Evolutionary conservation across 2,797 vertebrate genomes (phyloP), one percentile per base, ranked within the genome.

Genomic region (Periophthalmus magnuspinnatus): DNA sequence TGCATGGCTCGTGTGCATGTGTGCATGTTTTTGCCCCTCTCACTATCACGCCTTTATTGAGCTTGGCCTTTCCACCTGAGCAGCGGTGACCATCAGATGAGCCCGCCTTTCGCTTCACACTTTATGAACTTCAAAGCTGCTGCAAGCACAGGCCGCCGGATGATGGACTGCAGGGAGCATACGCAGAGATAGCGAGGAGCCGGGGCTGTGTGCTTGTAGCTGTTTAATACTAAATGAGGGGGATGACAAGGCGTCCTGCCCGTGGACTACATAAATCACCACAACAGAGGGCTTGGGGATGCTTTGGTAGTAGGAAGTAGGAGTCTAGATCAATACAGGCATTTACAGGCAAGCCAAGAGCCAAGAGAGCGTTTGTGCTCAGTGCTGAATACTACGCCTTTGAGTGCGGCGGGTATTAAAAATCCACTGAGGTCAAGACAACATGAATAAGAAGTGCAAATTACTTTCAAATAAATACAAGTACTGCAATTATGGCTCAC

Each of bases 1-100:
- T 69, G 81, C 71, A n/a, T 79, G 75, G 71, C 74, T 84, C 0
- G 11, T 71, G 70, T 80, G 74, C 79, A 86, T 77, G 11, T 71
- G 70, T 80, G 74, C 79, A 86, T 77, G 74, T 80, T 65, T 67
- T 65, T 64, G 61, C 21, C 5, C 64, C 67, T 76, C 81, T 84
- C 79, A 73, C 76, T 86, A 82, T 65, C 47, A 70, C 59, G 67
- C 59, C 55, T 89, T 88, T 87, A 88, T 85, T 81, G 83, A 86
- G 64, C 64, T 13, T 54, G 34, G 65, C 74, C 81, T 87, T 70
- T 84, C 81, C 75, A 78, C 84, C 74, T 91, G 79, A 21, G 77
- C 81, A 78, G 77, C 76, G 74, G n/a, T 79, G 87, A 84, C 81
- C 87, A 90, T 89, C 88, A 84, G 84, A 83, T 83, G 85, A 84